Base-by-base conservation (phyloP, 2,888 invertebrate species). In the Hypolimnas misippus region DNA sequence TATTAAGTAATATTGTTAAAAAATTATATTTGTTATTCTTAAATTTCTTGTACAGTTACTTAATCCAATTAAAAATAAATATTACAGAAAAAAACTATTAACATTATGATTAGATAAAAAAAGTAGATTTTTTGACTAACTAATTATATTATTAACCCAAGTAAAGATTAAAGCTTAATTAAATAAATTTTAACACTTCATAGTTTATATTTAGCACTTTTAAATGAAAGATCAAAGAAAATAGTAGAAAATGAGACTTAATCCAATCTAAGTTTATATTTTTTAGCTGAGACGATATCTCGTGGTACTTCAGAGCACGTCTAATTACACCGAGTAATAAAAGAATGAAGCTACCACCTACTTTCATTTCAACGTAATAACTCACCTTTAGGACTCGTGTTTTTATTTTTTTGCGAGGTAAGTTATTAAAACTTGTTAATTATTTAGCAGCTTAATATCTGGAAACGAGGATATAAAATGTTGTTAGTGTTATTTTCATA, bases 361-460 rank as follows among this genome's bases (percentile, higher is more conserved):
- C 38, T 21, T 44, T 33, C 21, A 55, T 51, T 55, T 50, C 42
- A 38, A 38, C 53, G 51, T 62, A 53, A 62, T 57, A 57, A 10
- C 57, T 52, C 54, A 46, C 52, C 50, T 64, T 63, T 56, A 65
- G 63, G 52, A 65, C 56, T 61, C 66, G 59, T 69, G 66, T 69
- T 69, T 70, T 63, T 58, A 67, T 61, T 58, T 67, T 68, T 70
- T 64, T 53, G 63, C 56, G 68, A 65, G 64, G 25, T 35, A 59
- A 58, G 55, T 69, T 72, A 72, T 72, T 72, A 73, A 73, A 72
- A 72, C 69, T 73, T 71, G 63, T 62, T 70, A 71, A 72, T 73
- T 70, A 71, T 63, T 63, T 60, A 61, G 62, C 53, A 58, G 58
- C 52, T 63, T 63, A 65, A 66, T 64, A 40, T 59, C 57, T 33